phyloP scores from a whole-genome alignment of 2,113 vertebrate species.

The Archilochus colubris region DNA sequence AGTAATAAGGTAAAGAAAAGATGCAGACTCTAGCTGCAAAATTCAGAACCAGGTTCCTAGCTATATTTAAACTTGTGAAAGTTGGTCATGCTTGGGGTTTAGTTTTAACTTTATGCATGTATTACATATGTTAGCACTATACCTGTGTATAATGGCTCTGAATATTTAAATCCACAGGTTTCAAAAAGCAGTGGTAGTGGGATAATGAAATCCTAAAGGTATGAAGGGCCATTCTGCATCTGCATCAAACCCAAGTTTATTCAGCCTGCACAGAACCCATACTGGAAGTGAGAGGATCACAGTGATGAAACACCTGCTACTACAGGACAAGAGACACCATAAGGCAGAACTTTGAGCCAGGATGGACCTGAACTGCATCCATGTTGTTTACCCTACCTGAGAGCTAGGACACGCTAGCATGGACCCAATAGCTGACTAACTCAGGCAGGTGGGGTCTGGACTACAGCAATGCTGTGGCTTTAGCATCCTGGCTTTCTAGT shows the following conservation, averaged over 20 bases:
- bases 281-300: not conserved
- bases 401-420: not conserved
- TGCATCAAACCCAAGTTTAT: rapidly evolving
- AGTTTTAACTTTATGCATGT: not conserved
- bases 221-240: not conserved
- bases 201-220: rapidly evolving
- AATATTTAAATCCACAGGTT: not conserved
- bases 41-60: not conserved
- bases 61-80: not conserved
- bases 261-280: not conserved
- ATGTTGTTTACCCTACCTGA: not conserved
- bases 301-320: not conserved
- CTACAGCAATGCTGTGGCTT: not conserved
- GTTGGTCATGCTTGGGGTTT: not conserved
- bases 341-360: not conserved
- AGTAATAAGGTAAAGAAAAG: not conserved
- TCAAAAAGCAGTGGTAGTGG: not conserved
- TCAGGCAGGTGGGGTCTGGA: not conserved
- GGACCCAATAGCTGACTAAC: not conserved
- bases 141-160: not conserved
- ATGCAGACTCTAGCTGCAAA: not conserved
- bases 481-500: not conserved
- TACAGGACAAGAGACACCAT: not conserved
- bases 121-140: not conserved
- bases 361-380: not conserved